Evolutionary conservation across 2,797 vertebrate genomes (phyloP), one percentile per base, ranked within the genome.

Genomic region (Bovichtus diacanthus): DNA sequence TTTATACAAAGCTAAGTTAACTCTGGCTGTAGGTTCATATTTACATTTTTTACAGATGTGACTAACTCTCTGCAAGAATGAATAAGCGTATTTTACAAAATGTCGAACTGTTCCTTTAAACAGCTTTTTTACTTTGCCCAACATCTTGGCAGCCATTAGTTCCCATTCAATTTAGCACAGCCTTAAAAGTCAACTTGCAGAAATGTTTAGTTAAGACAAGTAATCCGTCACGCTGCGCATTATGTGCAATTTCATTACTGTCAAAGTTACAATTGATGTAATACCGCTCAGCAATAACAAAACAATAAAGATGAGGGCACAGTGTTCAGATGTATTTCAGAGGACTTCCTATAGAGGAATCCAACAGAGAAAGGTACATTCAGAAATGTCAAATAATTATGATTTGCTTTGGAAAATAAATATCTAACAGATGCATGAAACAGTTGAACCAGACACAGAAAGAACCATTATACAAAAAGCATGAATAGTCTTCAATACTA

Each of bases 1-100:
- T 43, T 39, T 41, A 75, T 60, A 56, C 43, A 56, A 49, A 43
- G 59, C 12, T 54, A 77, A 54, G 25, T 25, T 18, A 27, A 58
- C 53, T 55, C 55, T 34, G 31, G 6, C 25, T 56, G 3, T 18
- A 25, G 41, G 6, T 58, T 70, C 21, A 25, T 8, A 19, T 59
- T 18, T 23, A n/a, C n/a, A n/a, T n/a, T n/a, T n/a, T n/a, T n/a
- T n/a, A n/a, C n/a, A n/a, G n/a, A n/a, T n/a, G n/a, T n/a, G n/a
- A n/a, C 6, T 29, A 34, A 34, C 31, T 34, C 31, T 2, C 8
- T 34, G 31, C 31, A 34, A 34, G 31, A 34, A 34, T 46, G 8
- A n/a, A 23, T 21, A 41, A 41, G 53, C 11, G 2, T 23, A 8
- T 59, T 39, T n/a, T 23, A 38, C 11, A 39, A 44, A 31, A 34